These are phyloP conservation scores for Achatina immaculata DNA, from an alignment of 1,140 invertebrate genomes.

Conservation along the genomic window DNA sequence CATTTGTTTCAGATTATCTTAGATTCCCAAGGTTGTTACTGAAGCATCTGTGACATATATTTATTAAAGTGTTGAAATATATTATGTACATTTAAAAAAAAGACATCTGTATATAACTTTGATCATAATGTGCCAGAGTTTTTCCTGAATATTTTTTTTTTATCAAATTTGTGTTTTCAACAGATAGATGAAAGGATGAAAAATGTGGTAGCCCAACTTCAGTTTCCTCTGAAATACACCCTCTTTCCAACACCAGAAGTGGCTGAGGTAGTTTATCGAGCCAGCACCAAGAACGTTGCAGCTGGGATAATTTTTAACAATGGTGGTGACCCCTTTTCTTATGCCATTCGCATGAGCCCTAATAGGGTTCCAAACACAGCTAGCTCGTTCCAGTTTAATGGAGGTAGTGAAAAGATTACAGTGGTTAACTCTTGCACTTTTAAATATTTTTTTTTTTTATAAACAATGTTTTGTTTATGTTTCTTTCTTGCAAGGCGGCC, in stretches of 20 bases:
- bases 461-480: no score
- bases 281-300: neutral
- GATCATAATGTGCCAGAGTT: no score
- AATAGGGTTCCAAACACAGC: conserved; percentile 9
- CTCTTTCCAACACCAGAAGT: conserved; percentile 37
- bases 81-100: neutral
- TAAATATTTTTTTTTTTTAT: no score
- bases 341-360: conserved; percentile 40
- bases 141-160: neutral
- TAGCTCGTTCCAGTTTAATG: neutral
- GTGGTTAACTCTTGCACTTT: no score
- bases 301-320: conserved; percentile 41
- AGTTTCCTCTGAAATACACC: neutral
- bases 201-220: conserved; percentile 38
- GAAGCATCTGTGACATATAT: neutral
- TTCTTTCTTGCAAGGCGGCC: no score
- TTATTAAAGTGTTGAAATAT: no score
- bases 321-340: conserved; percentile 10
- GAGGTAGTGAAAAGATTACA: conserved; percentile 14
- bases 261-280: conserved; percentile 41
- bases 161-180: conserved; percentile 23
- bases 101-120: no score
- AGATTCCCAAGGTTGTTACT: neutral
- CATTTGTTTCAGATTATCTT: neutral
- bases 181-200: conserved; percentile 45